Base-by-base conservation (phyloP, 2,113 vertebrate species). In the Tympanuchus pallidicinctus region DNA sequence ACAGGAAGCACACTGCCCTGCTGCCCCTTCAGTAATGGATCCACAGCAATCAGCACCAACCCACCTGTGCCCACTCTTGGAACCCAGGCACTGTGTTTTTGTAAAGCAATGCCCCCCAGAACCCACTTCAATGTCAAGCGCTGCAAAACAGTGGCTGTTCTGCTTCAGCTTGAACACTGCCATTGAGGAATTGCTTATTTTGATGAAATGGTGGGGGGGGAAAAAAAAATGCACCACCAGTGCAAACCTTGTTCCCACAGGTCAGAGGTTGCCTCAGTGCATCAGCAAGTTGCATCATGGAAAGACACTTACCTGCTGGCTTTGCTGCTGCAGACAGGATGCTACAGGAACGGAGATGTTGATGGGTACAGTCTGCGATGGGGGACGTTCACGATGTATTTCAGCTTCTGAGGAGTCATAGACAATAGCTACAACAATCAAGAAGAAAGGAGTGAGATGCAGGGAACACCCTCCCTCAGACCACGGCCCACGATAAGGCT, bases 81-180 rank as follows among this genome's bases (percentile, higher is more conserved):
- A 94, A 63, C 13, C n/a, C 90, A 69, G 34, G 9, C 27, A 10
- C 8, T 0, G 11, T 3, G 15, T 4, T 70, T 50, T 63, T 13
- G 18, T 34, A 54, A 72, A 74, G 65, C 8, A 30, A 54, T 48
- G 22, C 42, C 14, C 1, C 9, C 5, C 48, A 13, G 42, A 67
- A n/a, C 27, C 66, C 36, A 5, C 7, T 12, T 30, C 7, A 8
- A 25, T 8, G 45, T 25, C 36, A 42, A 50, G 63, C 0, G 0
- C 0, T 22, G 6, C 4, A 0, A 40, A 52, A 13, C 0, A 42
- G 63, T 0, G 1, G 15, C 8, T 52, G 21, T 7, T 73, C 57
- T 11, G 64, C 36, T 47, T 71, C 56, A 36, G 52, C 40, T 56
- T 38, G 14, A 47, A 43, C 2, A 14, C 14, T 4, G 4, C 13